These are phyloP conservation scores for Euborellia annulipes DNA, from an alignment of 1,140 invertebrate genomes.

Conservation along the genomic window DNA sequence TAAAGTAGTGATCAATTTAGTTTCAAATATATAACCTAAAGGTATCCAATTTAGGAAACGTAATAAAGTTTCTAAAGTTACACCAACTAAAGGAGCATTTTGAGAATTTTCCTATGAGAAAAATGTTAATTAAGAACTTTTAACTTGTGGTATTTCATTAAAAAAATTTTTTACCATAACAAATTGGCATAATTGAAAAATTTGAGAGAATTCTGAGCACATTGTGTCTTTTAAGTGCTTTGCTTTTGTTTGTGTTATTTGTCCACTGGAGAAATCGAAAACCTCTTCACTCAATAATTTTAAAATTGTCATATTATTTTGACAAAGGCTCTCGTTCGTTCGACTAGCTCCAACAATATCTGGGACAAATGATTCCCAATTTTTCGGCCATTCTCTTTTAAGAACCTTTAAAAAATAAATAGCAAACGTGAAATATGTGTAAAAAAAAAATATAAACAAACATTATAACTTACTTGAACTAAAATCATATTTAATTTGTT, in stretches of 20 bases:
- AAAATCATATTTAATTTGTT: conserved; percentile 99
- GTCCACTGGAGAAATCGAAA: conserved; percentile 95
- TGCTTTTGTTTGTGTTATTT: conserved; percentile 97
- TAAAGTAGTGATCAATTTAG: conserved; percentile 85
- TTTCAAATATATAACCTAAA: conserved; percentile 98
- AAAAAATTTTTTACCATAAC: conserved; percentile 50
- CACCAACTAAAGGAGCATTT: conserved; percentile 83
- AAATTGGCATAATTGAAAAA: conserved; percentile 95
- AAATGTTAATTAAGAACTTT: conserved; percentile 6
- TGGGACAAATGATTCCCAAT: conserved; percentile 97
- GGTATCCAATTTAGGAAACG: conserved; percentile 99
- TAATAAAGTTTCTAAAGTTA: conserved; percentile 89
- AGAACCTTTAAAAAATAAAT: conserved; percentile 51
- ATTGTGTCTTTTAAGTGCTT: conserved; percentile 99
- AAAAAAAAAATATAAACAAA: conserved; percentile 2
- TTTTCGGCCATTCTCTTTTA: conserved; percentile 98
- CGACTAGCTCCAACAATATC: conserved; percentile 98
- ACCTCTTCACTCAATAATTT: conserved; percentile 97
- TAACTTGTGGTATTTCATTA: not conserved
- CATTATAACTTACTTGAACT: conserved; percentile 67
- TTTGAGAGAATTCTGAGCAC: conserved; percentile 97
- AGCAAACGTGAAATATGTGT: no score
- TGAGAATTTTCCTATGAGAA: conserved; percentile 72
- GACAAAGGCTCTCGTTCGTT: conserved; percentile 96
- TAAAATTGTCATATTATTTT: conserved; percentile 98